Conservation (phyloP, 2,888 invertebrate species). For the Trachelus stipa region DNA sequence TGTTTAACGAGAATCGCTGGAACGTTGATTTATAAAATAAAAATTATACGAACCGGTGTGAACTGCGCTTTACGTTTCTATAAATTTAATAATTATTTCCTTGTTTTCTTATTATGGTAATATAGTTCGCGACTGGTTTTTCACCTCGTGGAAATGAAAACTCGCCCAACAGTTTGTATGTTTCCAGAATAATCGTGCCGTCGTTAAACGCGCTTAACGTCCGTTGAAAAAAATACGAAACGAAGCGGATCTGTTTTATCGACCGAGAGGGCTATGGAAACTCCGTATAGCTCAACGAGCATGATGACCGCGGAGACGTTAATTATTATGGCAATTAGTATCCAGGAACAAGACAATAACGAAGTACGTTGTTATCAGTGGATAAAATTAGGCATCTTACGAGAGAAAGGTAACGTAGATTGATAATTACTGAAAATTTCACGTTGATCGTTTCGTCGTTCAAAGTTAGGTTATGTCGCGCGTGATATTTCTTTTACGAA, state of each 20-base stretch:
- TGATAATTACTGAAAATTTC: no score
- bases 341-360: background rate
- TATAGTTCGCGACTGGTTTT: background rate
- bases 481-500: background rate
- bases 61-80: background rate
- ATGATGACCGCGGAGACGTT: background rate
- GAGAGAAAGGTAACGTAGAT: no score
- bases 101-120: background rate
- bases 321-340: background rate
- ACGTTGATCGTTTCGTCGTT: no score
- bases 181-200: background rate
- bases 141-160: background rate
- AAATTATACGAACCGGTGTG: background rate
- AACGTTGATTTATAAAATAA: no score
- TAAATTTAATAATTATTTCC: background rate
- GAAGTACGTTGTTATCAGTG: background rate
- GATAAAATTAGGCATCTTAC: background rate
- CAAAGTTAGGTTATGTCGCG: no score
- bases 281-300: background rate
- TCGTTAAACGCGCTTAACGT: background rate
- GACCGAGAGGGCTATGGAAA: background rate
- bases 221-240: background rate
- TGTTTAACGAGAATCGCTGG: no score
- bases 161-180: background rate
- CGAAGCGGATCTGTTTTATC: background rate